A percentile compares a stretch with the other conserved stretches of the same genome.
Evolutionary conservation across 2,888 invertebrate species (phyloP).

Genomic region (Arge pagana): DNA sequence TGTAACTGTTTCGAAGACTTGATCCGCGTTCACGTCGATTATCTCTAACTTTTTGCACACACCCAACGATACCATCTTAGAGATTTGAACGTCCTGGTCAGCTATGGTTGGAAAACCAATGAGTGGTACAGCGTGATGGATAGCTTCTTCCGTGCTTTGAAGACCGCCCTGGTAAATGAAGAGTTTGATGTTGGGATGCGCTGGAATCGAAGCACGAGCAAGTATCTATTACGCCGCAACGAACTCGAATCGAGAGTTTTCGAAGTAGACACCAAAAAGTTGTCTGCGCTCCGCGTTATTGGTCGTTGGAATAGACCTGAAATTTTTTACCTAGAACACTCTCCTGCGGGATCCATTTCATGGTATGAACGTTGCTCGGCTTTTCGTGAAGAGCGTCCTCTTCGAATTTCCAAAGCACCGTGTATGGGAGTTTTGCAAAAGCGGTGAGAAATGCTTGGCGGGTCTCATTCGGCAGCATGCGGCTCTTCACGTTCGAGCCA

Average conservation of each 20-base stretch:
- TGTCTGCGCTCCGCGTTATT: too few species aligned
- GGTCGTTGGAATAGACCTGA: too few species aligned
- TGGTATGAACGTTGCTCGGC: slow-evolving; percentile 58
- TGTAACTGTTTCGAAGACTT: slow-evolving; percentile 26
- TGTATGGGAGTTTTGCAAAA: slow-evolving; percentile 56
- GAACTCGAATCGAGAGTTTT: too few species aligned
- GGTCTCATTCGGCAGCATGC: slow-evolving; percentile 55
- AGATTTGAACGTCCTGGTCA: background rate
- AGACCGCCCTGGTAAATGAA: background rate
- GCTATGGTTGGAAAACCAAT: background rate
- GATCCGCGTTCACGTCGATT: slow-evolving; percentile 17
- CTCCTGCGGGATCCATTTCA: slow-evolving; percentile 58
- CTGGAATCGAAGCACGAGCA: too few species aligned
- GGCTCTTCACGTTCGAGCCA: slow-evolving; percentile 58
- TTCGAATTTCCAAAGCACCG: slow-evolving; percentile 61
- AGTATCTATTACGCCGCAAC: too few species aligned
- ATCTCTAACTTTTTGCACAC: slow-evolving; percentile 24
- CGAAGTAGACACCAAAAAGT: too few species aligned
- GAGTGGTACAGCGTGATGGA: background rate
- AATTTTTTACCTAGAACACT: slow-evolving; percentile 55
- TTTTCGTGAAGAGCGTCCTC: slow-evolving; percentile 48
- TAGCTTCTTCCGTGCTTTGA: background rate
- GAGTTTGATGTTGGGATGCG: background rate
- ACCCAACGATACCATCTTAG: background rate
- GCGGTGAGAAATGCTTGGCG: slow-evolving; percentile 54